These are phyloP conservation scores for Epinephelus lanceolatus DNA, from an alignment of 2,113 vertebrate genomes.

Conservation along the genomic window DNA sequence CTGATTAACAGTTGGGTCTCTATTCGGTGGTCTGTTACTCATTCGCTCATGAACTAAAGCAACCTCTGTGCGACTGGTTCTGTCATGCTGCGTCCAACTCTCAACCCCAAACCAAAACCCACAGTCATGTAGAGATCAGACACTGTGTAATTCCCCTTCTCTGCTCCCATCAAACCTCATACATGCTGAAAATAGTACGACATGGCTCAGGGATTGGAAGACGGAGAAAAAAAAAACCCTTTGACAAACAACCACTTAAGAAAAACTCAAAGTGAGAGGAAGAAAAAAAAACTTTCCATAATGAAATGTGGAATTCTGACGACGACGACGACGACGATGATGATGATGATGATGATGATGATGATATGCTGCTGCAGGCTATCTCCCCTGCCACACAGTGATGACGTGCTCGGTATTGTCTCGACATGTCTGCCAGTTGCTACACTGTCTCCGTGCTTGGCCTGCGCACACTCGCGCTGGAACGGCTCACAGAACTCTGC, in stretches of 20 bases:
- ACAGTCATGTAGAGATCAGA: slow-evolving; percentile 71
- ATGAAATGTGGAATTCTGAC: slow-evolving; percentile 56
- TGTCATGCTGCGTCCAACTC: slow-evolving; percentile 48
- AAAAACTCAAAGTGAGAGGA: slow-evolving; percentile 18
- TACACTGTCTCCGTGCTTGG: slow-evolving; percentile 60
- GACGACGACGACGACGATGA: neutral
- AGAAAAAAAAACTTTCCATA: slow-evolving; percentile 50
- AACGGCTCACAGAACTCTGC: slow-evolving; percentile 57
- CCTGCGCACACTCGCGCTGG: slow-evolving; percentile 59
- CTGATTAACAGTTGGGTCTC: slow-evolving; percentile 2
- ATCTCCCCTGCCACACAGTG: slow-evolving; percentile 47
- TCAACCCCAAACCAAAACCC: slow-evolving; percentile 62
- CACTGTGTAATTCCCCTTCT: slow-evolving; percentile 69
- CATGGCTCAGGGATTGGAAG: slow-evolving; percentile 32
- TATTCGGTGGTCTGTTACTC: slow-evolving; percentile 21
- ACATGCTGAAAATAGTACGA: slow-evolving; percentile 57
- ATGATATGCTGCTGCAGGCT: slow-evolving; percentile 68
- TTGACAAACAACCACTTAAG: slow-evolving; percentile 42
- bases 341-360: slow-evolving; percentile 32
- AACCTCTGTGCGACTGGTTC: slow-evolving; percentile 45
- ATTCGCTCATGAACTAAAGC: slow-evolving; percentile 26
- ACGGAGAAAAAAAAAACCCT: slow-evolving; percentile 18
- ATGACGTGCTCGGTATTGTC: slow-evolving; percentile 67
- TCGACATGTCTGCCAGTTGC: slow-evolving; percentile 76
- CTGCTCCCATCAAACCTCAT: slow-evolving; percentile 64